Evolutionary conservation across 2,113 vertebrate species (phyloP), one percentile per base, ranked within the genome.

Genomic region (Coptodon rendalli): DNA sequence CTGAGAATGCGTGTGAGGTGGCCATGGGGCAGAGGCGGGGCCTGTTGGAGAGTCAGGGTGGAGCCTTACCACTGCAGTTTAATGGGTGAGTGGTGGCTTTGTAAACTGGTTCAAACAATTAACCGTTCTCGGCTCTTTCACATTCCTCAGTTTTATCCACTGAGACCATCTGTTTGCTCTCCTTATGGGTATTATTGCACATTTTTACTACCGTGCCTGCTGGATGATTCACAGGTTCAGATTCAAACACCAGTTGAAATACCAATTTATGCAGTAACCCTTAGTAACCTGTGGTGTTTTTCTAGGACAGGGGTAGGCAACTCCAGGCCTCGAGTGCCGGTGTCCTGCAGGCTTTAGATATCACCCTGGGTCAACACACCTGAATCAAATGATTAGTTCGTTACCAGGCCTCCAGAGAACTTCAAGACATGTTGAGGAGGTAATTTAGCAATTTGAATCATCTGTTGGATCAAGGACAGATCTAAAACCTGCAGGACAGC

Each of bases 1-100:
- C 89, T 52, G 96, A 98, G 89, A 96, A 97, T 93, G 95, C 97
- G 92, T 97, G 96, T 89, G 97, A 98, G 95, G 96, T 97, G 96
- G 97, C 97, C 48, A 97, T 98, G 97, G 97, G 97, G 89, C 97
- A 97, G 90, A 97, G 95, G 96, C 97, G 98, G 97, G 98, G 97
- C 97, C 94, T 96, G 50, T 91, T 93, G 95, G 97, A 98, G 84
- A 97, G 94, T 97, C 97, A 97, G 97, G 97, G 97, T 84, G 98
- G 97, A 95, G 96, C 89, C 96, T 96, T 97, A 93, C 91, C 92
- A 90, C 76, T 85, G 82, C 97, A 97, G 93, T 97, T 97, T 91
- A 98, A 99, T 96, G 98, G 98, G 98, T 99, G 98, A 98, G 98
- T 98, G 92, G 88, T 52, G 88, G 92, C 87, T 31, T 89, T 63